Evolutionary conservation across 2,888 invertebrate species (phyloP), one percentile per base, ranked within the genome.

Genomic region (Idaea aversata): DNA sequence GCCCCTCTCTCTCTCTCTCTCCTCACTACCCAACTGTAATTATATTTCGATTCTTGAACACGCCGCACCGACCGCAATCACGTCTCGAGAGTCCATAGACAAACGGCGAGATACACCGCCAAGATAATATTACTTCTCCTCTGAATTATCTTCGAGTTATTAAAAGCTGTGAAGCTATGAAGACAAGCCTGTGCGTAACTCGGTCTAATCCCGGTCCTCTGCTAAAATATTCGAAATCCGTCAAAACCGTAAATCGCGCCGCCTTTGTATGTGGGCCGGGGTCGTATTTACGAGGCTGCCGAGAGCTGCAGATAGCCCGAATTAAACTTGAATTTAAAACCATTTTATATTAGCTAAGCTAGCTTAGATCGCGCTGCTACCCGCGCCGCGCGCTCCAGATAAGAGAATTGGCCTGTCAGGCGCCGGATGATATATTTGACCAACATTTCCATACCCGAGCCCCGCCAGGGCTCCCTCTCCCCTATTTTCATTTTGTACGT

Each of bases 331-430:
- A 92, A 92, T 92, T 93, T 93, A 92, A 93, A 93, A 92, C 93
- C 93, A 92, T 93, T 93, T 93, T 93, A 93, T 93, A 93, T 93
- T 93, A 93, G 92, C 91, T 91, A 90, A 92, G 93, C 93, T 90
- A 90, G 91, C 90, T 92, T 91, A 93, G 93, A 93, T 93, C 92
- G 90, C 87, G 88, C 86, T 86, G 91, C 88, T 87, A 93, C 93
- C 58, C 58, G 58, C 58, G 58, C 58, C 91, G 93, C 92, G 91
- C 93, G 93, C 92, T 88, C 84, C 88, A 95, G 96, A 96, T 96
- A 96, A 96, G 96, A 96, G 96, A 96, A 96, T 96, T 96, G 96
- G 96, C 96, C 96, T 96, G 96, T 96, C 96, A 96, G 95, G 94
- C 95, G 80, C 95, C 93, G 96, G 96, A 96, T 96, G 96, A 96